phyloP scores from a whole-genome alignment of 2,888 invertebrate genomes.

The Macaria notata region DNA sequence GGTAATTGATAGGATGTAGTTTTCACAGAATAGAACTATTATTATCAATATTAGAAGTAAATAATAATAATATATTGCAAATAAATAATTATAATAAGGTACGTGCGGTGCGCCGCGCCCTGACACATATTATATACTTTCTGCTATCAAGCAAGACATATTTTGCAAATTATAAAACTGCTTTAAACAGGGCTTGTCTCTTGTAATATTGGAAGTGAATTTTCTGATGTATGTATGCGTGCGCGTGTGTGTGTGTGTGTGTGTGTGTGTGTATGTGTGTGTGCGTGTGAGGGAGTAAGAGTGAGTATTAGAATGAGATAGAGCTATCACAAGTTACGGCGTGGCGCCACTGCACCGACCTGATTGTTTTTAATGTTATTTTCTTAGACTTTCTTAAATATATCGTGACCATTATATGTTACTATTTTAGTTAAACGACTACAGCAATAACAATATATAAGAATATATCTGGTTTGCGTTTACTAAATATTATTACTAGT shows the following conservation, averaged over 20 bases:
- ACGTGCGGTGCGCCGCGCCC: background rate
- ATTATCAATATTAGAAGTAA: background rate
- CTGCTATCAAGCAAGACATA: too few relatives aligned
- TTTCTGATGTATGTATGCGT: too few relatives aligned
- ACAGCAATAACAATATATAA: too few relatives aligned
- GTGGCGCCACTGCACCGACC: background rate
- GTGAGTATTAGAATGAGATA: background rate
- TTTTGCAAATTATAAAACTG: too few relatives aligned
- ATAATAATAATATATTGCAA: background rate
- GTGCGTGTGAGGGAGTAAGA: background rate
- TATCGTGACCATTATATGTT: slow-evolving; percentile 3
- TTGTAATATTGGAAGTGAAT: too few relatives aligned
- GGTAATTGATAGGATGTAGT: too few relatives aligned
- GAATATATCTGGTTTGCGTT: too few relatives aligned
- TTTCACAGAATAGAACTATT: background rate
- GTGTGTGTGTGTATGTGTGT: background rate
- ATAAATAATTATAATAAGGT: slow-evolving; percentile 1
- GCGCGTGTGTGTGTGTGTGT: too few relatives aligned
- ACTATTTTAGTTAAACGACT: too few relatives aligned
- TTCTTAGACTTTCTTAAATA: slow-evolving; percentile 4
- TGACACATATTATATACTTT: background rate
- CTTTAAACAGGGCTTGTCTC: too few relatives aligned
- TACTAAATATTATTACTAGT: too few relatives aligned
- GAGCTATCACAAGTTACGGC: background rate
- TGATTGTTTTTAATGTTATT: slow-evolving; percentile 15